Percentiles rank a stretch among this genome's conserved stretches.
These are phyloP conservation scores for Pyxicephalus adspersus DNA, from an alignment of 2,113 vertebrate species.

Conservation along the genomic window DNA sequence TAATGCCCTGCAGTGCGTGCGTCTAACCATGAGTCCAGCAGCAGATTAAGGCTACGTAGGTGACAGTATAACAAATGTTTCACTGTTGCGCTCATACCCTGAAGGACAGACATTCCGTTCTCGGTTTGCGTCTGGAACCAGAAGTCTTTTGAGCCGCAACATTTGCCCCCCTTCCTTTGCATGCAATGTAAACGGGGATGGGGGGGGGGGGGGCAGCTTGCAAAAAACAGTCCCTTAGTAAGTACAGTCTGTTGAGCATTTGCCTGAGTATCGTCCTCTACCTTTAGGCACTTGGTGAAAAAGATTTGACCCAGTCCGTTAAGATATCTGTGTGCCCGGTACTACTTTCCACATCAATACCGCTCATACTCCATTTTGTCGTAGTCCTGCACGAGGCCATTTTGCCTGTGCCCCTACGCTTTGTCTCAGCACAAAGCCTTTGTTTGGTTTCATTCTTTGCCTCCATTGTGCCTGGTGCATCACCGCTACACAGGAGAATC, in stretches of 20 bases:
- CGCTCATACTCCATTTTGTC: neutral
- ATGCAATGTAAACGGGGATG: conserved; percentile 10
- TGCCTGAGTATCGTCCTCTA: conserved; percentile 6
- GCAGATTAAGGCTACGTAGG: conserved; percentile 46
- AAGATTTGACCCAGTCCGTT: neutral
- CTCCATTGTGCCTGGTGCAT: neutral
- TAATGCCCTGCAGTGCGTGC: conserved; percentile 37
- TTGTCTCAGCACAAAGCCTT: neutral
- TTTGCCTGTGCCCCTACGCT: neutral
- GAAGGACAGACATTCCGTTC: conserved; percentile 1
- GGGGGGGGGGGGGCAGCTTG: neutral
- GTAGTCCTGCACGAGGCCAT: conserved; percentile 23
- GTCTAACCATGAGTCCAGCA: neutral
- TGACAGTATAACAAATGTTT: conserved; percentile 33
- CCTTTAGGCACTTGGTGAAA: conserved; percentile 18
- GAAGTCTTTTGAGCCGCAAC: neutral
- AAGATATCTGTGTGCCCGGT: neutral
- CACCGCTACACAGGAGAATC: conserved; percentile 89
- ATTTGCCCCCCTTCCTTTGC: neutral
- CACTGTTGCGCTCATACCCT: conserved; percentile 22
- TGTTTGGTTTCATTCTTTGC: neutral
- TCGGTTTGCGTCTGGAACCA: conserved; percentile 28
- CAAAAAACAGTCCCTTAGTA: neutral
- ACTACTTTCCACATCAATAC: neutral
- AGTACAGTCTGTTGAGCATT: conserved; percentile 16